Evolutionary conservation across 2,888 invertebrate species (phyloP), one percentile per base, ranked within the genome.

Genomic region (Hylaea fasciaria): DNA sequence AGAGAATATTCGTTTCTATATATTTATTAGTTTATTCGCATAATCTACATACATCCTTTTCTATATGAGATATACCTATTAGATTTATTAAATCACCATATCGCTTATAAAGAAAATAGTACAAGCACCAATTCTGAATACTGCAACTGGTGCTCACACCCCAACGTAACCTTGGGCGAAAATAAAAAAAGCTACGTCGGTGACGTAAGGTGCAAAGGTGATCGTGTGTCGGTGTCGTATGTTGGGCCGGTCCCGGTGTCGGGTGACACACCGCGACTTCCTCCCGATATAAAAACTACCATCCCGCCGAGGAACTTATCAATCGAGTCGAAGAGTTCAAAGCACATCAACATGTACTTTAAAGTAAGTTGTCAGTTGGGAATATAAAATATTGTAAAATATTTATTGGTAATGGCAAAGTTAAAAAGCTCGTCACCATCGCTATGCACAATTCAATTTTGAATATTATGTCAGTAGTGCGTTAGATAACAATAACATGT

Each of bases 251-350:
- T 91, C 79, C 75, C 69, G 65, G 76, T 82, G 77, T 85, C 85
- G 80, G 82, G 79, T 89, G 83, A 83, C 91, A 82, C 72, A 75
- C 67, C 47, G 72, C 69, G 63, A 76, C 73, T 80, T 79, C 82
- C 78, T 82, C 78, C 70, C 76, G 69, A 83, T 92, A 92, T 92
- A 91, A 90, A 91, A 92, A 85, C 84, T 85, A 84, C 84, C 83
- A 82, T 78, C 81, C 78, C 76, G 71, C 74, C 68, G 65, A 74
- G 73, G 70, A 77, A 79, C 73, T 77, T 83, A 90, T 83, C 91
- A 92, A 86, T 86, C 81, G 83, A 80, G 79, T 75, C 76, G 81
- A 75, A 77, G 70, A 78, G 76, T 81, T 81, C 83, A 80, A 72
- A 79, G 70, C 76, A 83, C 76, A 81, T 75, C 87, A 88, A 82